Evolutionary conservation across 2,113 vertebrate genomes (phyloP).

Genomic region (Glaucomys volans): DNA sequence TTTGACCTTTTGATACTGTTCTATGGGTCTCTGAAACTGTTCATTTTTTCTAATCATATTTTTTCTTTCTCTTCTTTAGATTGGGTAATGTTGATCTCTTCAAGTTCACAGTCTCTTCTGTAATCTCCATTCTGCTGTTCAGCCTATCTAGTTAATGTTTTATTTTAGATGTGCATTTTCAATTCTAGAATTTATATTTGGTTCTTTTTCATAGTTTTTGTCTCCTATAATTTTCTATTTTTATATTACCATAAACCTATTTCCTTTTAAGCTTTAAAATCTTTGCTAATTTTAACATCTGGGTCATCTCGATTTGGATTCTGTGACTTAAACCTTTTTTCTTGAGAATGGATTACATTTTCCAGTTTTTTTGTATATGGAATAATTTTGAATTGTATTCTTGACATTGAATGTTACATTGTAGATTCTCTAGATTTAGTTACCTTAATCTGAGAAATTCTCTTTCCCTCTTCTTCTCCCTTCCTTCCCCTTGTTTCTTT

Average conservation of each 20-base stretch:
- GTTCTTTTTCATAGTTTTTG: conserved; percentile 19
- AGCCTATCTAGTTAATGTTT: conserved; percentile 36
- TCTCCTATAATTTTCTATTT: neutral
- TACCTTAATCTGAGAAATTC: neutral
- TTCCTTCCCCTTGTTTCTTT: neutral
- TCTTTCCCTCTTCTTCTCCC: neutral
- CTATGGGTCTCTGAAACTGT: neutral
- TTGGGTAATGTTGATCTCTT: neutral
- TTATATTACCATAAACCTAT: neutral
- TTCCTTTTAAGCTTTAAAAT: conserved; percentile 32
- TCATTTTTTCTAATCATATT: neutral
- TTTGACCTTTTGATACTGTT: neutral
- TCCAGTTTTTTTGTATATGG: neutral
- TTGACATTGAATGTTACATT: neutral
- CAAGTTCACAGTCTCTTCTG: conserved; percentile 22
- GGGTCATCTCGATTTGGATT: conserved; percentile 1
- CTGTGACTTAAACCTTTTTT: neutral
- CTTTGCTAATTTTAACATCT: neutral
- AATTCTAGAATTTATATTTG: conserved; percentile 38
- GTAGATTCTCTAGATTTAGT: conserved; percentile 39
- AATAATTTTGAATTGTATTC: conserved; percentile 49
- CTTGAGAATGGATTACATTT: neutral
- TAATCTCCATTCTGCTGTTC: neutral
- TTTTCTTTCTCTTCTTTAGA: neutral
- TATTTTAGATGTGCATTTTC: conserved; percentile 47